These are phyloP conservation scores for Salvelinus sp. DNA, from an alignment of 2,113 vertebrate genomes.

Conservation along the genomic window DNA sequence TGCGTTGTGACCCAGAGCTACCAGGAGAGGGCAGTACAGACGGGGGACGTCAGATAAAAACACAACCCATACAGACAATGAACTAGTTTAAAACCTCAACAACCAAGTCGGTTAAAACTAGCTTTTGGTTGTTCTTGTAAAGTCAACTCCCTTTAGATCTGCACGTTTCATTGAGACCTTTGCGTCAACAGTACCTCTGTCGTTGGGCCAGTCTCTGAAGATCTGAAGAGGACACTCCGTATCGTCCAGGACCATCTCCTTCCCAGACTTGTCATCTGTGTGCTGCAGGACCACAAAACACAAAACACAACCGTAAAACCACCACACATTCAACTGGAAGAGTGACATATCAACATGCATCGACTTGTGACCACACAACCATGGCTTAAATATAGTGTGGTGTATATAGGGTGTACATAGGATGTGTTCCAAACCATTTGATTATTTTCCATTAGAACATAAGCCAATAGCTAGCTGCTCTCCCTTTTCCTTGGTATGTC, in stretches of 20 bases:
- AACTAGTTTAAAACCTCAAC: not conserved
- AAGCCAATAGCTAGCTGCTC: too few species aligned
- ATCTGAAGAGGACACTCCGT: slow-evolving; percentile 93
- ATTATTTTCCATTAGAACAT: too few species aligned
- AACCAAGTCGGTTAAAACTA: too few species aligned
- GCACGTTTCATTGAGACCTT: too few species aligned
- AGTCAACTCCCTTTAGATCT: too few species aligned
- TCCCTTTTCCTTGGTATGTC: too few species aligned
- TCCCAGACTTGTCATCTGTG: slow-evolving; percentile 88
- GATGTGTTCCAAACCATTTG: too few species aligned
- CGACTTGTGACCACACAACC: not conserved
- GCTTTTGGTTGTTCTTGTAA: too few species aligned
- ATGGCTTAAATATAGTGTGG: too few species aligned
- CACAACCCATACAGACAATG: not conserved
- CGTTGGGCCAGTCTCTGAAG: slow-evolving; percentile 95
- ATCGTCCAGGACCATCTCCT: slow-evolving; percentile 89
- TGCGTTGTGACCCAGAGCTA: not conserved
- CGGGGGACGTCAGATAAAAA: not conserved
- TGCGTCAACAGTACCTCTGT: slow-evolving; percentile 79
- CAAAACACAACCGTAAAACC: not conserved
- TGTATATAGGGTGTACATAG: too few species aligned
- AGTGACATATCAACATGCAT: too few species aligned
- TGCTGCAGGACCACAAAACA: slow-evolving; percentile 70
- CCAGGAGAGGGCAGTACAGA: slow-evolving; percentile 46
- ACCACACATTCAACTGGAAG: not conserved